Percentiles rank a stretch among this genome's conserved stretches.
Conservation (phyloP, 1,140 invertebrate genomes). For the Aphis gossypii region DNA sequence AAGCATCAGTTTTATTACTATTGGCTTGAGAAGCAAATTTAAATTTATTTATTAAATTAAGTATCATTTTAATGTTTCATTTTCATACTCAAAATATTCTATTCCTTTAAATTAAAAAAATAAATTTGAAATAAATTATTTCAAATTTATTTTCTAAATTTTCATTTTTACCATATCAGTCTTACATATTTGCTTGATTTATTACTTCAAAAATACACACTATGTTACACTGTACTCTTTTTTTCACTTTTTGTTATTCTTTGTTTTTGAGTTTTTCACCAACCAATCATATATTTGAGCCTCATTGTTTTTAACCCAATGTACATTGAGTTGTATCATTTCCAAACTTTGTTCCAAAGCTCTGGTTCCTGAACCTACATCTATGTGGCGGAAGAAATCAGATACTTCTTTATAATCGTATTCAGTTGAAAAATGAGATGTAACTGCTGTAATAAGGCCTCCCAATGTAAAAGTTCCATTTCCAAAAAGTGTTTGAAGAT, state of each 20-base stretch:
- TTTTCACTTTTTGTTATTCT: conserved; percentile 7
- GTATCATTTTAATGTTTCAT: neutral
- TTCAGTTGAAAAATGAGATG: conserved; percentile 74
- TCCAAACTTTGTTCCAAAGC: conserved; percentile 78
- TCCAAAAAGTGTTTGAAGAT: conserved; percentile 72
- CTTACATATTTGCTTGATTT: conserved; percentile 32
- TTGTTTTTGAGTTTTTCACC: conserved; percentile 63
- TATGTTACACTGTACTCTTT: neutral
- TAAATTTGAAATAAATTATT: conserved; percentile 1
- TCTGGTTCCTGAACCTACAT: conserved; percentile 73
- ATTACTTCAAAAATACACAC: conserved; percentile 33
- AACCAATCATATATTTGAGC: conserved; percentile 71
- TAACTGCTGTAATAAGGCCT: conserved; percentile 73
- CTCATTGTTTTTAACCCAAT: conserved; percentile 76
- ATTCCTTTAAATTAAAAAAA: conserved; percentile 32
- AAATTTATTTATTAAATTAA: neutral
- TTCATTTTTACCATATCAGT: conserved; percentile 36
- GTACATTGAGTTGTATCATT: conserved; percentile 79
- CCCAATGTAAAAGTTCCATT: conserved; percentile 75
- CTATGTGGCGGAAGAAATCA: conserved; percentile 73
- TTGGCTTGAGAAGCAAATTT: neutral
- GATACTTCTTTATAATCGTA: conserved; percentile 78
- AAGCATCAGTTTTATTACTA: neutral
- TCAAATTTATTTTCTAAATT: conserved; percentile 34
- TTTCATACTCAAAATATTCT: conserved; percentile 41